Evolutionary conservation across 2,888 invertebrate genomes (phyloP), one percentile per base, ranked within the genome.

Genomic region (Pimpla rufipes): DNA sequence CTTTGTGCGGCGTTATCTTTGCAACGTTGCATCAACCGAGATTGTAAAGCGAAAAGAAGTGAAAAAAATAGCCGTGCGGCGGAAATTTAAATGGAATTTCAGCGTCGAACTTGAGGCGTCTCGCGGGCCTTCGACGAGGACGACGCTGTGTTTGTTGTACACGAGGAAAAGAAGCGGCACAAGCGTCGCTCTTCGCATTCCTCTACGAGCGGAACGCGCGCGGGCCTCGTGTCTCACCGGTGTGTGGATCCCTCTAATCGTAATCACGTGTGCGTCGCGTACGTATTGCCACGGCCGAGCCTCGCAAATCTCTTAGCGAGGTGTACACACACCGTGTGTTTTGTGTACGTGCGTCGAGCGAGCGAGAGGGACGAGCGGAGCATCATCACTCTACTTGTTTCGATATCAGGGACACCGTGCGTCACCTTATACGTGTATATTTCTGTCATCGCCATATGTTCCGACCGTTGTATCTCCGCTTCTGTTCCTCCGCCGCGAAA

Each of bases 361-460:
- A 64, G 45, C 66, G 55, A 67, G 68, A 80, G 59, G 45, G 29
- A 29, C 29, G 29, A 57, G 21, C 62, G 47, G 18, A 79, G 50
- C 70, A 67, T 74, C 76, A 50, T 62, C 71, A 78, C 75, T 81
- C 71, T 78, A 73, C 79, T 80, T 70, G 73, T 84, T 79, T 68
- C 83, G 83, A 85, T 85, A 85, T 80, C 75, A 78, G 64, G 68
- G 64, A 66, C 81, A 62, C 47, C 71, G 73, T 84, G 82, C 85
- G 83, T 85, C 86, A 86, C 76, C 59, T 42, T 85, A 71, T 64
- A 70, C 66, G 77, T 62, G 50, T 73, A 57, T 70, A 47, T 78
- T 64, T 84, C 50, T 47, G 64, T 77, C 80, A 73, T 80, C 64
- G 74, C 83, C 83, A 84, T 81, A 80, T 84, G 83, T 55, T 79